Evolutionary conservation across 2,113 vertebrate genomes (phyloP).

Genomic region (Cebidichthys violaceus): DNA sequence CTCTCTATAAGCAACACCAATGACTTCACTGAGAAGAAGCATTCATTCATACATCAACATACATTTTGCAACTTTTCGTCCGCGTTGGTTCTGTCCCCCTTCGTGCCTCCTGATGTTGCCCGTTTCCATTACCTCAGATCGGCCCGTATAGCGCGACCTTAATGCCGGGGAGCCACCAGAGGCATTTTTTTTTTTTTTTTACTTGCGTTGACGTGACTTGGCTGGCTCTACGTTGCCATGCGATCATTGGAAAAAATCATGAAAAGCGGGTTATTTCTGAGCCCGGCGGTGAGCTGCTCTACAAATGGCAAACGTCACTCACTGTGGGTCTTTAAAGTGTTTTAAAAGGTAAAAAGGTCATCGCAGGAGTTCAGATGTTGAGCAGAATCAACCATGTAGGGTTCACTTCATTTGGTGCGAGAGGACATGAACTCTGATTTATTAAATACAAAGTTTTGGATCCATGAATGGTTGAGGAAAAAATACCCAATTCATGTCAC

Average conservation of each 20-base stretch:
- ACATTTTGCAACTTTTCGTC: constrained; percentile 8
- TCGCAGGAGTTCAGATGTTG: neutral
- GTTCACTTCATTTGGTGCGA: neutral
- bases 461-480: too few relatives aligned
- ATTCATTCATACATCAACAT: constrained; percentile 34
- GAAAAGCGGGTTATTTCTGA: constrained; percentile 44
- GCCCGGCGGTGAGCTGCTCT: neutral
- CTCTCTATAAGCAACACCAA: too few relatives aligned
- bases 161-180: constrained; percentile 64
- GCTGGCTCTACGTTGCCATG: constrained; percentile 43
- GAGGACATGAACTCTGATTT: neutral
- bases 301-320: constrained; percentile 8
- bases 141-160: constrained; percentile 62
- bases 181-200: constrained; percentile 46
- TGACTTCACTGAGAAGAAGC: too few relatives aligned
- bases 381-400: neutral
- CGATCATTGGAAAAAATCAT: constrained; percentile 72
- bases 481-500: neutral
- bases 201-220: constrained; percentile 72
- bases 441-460: neutral
- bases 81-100: constrained; percentile 35
- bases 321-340: neutral
- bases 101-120: constrained; percentile 24
- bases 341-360: constrained; percentile 52
- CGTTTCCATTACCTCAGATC: constrained; percentile 76